phyloP scores from a whole-genome alignment of 2,888 invertebrate species.

The Cryptocephalus primarius region DNA sequence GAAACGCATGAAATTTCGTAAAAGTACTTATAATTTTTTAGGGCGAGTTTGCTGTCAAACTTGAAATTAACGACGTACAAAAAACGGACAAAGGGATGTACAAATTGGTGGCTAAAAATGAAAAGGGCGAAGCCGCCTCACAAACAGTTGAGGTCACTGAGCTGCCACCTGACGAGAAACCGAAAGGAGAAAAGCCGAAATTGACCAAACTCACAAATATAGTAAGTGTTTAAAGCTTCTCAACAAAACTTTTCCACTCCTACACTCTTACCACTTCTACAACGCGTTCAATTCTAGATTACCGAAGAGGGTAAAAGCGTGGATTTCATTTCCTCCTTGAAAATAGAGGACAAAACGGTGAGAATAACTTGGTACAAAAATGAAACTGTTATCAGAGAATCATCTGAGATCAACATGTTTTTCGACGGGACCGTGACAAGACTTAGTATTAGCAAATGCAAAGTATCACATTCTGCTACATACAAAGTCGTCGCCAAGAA shows the following conservation, averaged over 20 bases:
- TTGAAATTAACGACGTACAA: constrained; percentile 78
- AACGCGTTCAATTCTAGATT: constrained; percentile 37
- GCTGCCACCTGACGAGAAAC: constrained; percentile 63
- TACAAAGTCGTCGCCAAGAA: constrained; percentile 83
- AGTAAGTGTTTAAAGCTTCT: constrained; percentile 41
- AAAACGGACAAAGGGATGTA: constrained; percentile 78
- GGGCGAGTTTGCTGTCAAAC: constrained; percentile 82
- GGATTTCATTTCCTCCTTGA: constrained; percentile 65
- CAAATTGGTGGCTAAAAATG: constrained; percentile 83
- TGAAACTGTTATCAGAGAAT: constrained; percentile 62
- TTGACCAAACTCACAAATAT: constrained; percentile 65
- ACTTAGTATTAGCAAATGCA: constrained; percentile 64
- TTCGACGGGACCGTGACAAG: constrained; percentile 77
- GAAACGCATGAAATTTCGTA: background rate
- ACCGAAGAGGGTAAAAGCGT: constrained; percentile 63
- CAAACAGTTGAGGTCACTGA: constrained; percentile 80
- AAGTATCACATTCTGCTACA: constrained; percentile 62
- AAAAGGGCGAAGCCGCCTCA: constrained; percentile 85
- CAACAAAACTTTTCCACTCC: background rate
- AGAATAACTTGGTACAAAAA: constrained; percentile 82
- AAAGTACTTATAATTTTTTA: constrained; percentile 26
- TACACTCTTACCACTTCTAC: background rate
- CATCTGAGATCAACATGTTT: constrained; percentile 64
- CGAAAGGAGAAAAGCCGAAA: constrained; percentile 70
- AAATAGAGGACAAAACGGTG: constrained; percentile 65